phyloP scores from a whole-genome alignment of 2,797 vertebrate genomes.

The Moxostoma hubbsi region DNA sequence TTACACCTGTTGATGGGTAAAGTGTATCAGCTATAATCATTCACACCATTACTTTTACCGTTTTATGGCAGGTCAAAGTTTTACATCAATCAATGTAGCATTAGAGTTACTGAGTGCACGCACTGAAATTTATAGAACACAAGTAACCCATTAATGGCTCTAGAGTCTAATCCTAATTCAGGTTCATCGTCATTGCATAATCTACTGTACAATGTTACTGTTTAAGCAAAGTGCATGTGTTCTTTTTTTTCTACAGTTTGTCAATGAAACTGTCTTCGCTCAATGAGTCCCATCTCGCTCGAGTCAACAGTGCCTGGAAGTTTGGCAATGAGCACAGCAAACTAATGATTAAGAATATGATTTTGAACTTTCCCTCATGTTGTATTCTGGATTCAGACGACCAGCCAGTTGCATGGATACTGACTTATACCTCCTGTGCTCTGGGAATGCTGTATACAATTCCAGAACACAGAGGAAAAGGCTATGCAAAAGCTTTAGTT shows the following conservation, averaged over 20 bases:
- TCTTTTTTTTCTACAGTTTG: constrained; percentile 10
- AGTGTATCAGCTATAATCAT: constrained; percentile 3
- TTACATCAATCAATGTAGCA: not conserved
- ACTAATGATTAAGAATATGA: constrained; percentile 48
- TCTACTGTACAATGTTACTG: not conserved
- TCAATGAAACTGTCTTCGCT: constrained; percentile 44
- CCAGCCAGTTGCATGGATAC: constrained; percentile 57
- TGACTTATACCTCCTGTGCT: constrained; percentile 52
- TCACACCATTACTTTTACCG: not conserved
- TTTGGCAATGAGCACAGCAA: constrained; percentile 46
- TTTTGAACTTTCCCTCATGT: constrained; percentile 52
- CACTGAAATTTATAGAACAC: too few relatives aligned
- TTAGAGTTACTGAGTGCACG: too few relatives aligned
- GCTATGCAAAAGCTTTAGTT: constrained; percentile 59
- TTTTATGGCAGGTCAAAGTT: constrained; percentile 26
- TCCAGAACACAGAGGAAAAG: not conserved
- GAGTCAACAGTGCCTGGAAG: constrained; percentile 60
- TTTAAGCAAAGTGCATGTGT: not conserved
- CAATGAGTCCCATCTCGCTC: constrained; percentile 49
- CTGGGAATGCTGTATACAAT: too few relatives aligned
- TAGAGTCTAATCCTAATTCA: too few relatives aligned
- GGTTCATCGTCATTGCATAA: not conserved
- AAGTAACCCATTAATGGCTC: too few relatives aligned
- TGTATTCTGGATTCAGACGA: constrained; percentile 54
- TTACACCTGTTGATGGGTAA: constrained; percentile 43